Evolutionary conservation across 2,113 vertebrate species (phyloP), one percentile per base, ranked within the genome.

Genomic region (Muscicapa adusta): DNA sequence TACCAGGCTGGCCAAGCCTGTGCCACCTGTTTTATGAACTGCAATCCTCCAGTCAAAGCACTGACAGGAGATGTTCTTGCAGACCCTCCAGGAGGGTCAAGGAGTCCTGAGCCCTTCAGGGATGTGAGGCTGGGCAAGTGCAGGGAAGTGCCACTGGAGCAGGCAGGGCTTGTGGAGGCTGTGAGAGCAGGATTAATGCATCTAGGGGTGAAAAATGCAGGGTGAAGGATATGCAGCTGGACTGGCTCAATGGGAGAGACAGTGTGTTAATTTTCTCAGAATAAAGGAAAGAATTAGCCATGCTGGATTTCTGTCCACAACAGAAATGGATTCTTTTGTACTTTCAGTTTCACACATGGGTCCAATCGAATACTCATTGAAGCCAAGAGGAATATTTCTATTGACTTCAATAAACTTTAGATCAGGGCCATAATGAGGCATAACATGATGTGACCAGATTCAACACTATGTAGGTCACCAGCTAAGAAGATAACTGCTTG

Each of bases 341-440:
- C 76, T 91, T 82, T 74, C 79, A 86, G 88, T 89, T 86, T 73
- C 63, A 77, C 83, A 73, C 91, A n/a, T 42, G 38, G 22, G 47
- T 66, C 71, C 82, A 88, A 82, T 96, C 23, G 15, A 96, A 92
- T 63, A 86, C 75, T 95, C 86, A 53, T 45, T 96, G 92, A 93
- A 92, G 91, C 68, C 65, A 74, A 58, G 60, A 92, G 88, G 87
- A 95, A 88, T 95, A 94, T 95, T 95, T 91, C 91, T 82, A 88
- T 89, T 95, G 95, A 95, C 91, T 96, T 89, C 91, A 91, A 67
- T 65, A 95, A 88, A 93, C 86, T 93, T 96, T 33, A 88, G 74
- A 95, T 88, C 87, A 95, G 51, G 43, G 51, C 89, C 78, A 90
- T 94, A 96, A 96, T 89, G 92, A 97, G 57, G 79, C 79, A 92